These are phyloP conservation scores for Serinus canaria DNA, from an alignment of 2,113 vertebrate species.

Conservation along the genomic window DNA sequence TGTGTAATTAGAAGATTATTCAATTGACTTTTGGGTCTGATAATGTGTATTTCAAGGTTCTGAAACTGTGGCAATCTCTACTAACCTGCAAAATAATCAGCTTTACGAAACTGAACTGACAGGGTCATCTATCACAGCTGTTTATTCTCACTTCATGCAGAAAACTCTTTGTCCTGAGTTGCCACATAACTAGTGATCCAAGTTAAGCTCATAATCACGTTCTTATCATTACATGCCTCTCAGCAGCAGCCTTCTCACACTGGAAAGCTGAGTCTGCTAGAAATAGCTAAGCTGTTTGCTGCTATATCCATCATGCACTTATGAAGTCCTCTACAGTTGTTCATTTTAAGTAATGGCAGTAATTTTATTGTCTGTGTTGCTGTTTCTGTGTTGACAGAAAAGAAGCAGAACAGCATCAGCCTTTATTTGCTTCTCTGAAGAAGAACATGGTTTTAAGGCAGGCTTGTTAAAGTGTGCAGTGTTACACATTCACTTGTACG, in stretches of 20 bases:
- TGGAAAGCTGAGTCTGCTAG: slow-evolving; percentile 2
- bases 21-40: background rate
- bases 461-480: background rate
- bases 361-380: background rate
- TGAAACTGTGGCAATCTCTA: background rate
- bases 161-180: slow-evolving; percentile 21
- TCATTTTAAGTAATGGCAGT: background rate
- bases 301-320: background rate
- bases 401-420: background rate
- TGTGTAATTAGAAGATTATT: background rate
- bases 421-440: background rate
- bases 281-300: background rate
- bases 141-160: background rate
- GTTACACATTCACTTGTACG: background rate
- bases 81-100: background rate
- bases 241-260: background rate
- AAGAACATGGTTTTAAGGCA: background rate
- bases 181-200: background rate
- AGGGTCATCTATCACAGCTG: background rate
- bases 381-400: background rate
- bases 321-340: background rate
- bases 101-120: background rate
- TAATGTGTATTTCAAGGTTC: background rate
- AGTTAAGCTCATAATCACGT: slow-evolving; percentile 14
- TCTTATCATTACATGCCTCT: background rate